Evolutionary conservation across 2,113 vertebrate species (phyloP).

Genomic region (Lepisosteus oculatus): DNA sequence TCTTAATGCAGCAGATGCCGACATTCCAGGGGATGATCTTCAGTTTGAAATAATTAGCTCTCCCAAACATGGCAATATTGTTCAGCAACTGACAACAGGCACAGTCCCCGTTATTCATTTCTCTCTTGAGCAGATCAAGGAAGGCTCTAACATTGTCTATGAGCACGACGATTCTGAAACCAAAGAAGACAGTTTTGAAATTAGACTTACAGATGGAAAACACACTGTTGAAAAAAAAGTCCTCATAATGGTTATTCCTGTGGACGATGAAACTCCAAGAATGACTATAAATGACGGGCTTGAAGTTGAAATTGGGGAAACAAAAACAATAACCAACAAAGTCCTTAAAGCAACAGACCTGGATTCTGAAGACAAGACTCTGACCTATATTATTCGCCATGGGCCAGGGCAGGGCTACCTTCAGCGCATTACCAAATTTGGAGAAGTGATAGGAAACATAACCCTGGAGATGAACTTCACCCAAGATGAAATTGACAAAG

Average conservation of each 20-base stretch:
- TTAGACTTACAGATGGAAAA: slow-evolving; percentile 52
- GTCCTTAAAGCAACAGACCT: slow-evolving; percentile 59
- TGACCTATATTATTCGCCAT: slow-evolving; percentile 52
- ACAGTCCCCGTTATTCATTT: slow-evolving; percentile 43
- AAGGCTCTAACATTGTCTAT: slow-evolving; percentile 53
- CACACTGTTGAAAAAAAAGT: slow-evolving; percentile 49
- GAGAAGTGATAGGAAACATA: slow-evolving; percentile 53
- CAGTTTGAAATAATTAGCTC: slow-evolving; percentile 46
- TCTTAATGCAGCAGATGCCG: slow-evolving; percentile 48
- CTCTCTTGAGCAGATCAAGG: slow-evolving; percentile 52
- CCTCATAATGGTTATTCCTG: slow-evolving; percentile 45
- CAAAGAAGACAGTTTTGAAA: slow-evolving; percentile 54
- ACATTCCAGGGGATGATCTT: slow-evolving; percentile 48
- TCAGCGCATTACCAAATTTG: slow-evolving; percentile 63
- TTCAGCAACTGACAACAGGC: slow-evolving; percentile 48
- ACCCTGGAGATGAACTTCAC: slow-evolving; percentile 60
- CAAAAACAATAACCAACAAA: slow-evolving; percentile 44
- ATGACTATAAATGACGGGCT: slow-evolving; percentile 49
- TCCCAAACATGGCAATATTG: slow-evolving; percentile 47
- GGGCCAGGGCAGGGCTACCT: slow-evolving; percentile 58
- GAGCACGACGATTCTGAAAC: slow-evolving; percentile 61
- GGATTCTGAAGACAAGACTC: slow-evolving; percentile 51
- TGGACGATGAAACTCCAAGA: slow-evolving; percentile 53
- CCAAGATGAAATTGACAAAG: slow-evolving; percentile 55
- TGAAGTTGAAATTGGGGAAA: slow-evolving; percentile 46